Conservation (phyloP, 2,888 invertebrate genomes). For the Charanyca ferruginea region DNA sequence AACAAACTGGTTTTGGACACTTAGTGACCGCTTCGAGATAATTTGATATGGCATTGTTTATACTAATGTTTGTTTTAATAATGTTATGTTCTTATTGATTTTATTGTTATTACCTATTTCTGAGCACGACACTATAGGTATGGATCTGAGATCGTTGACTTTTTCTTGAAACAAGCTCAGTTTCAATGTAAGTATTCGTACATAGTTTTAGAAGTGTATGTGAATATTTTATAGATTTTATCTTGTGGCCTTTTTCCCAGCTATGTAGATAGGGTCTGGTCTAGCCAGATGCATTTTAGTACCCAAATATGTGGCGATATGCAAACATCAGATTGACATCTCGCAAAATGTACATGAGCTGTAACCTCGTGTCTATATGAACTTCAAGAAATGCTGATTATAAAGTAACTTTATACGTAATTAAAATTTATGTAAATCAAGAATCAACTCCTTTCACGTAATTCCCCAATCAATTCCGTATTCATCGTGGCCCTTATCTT, state of each 20-base stretch:
- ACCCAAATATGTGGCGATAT: slow-evolving; percentile 4
- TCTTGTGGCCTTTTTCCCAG: slow-evolving; percentile 15
- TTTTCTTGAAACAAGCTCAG: slow-evolving; percentile 14
- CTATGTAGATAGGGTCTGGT: slow-evolving; percentile 8
- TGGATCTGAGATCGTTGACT: slow-evolving; percentile 25
- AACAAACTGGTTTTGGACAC: slow-evolving; percentile 61
- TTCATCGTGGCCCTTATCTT: slow-evolving; percentile 40
- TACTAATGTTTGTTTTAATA: slow-evolving; percentile 58
- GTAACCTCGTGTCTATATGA: slow-evolving; percentile 20
- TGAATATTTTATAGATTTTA: slow-evolving; percentile 25
- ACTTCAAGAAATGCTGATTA: slow-evolving; percentile 27
- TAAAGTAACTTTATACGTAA: slow-evolving; percentile 15
- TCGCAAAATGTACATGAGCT: not conserved
- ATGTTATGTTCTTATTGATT: slow-evolving; percentile 45
- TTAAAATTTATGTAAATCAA: slow-evolving; percentile 19
- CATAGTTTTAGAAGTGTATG: slow-evolving; percentile 8
- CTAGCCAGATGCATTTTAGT: slow-evolving; percentile 16
- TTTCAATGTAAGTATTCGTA: not conserved
- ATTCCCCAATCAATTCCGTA: slow-evolving; percentile 34
- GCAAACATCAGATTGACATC: slow-evolving; percentile 29
- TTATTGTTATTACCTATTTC: slow-evolving; percentile 41
- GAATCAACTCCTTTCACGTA: slow-evolving; percentile 18
- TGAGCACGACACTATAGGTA: slow-evolving; percentile 5
- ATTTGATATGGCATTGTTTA: slow-evolving; percentile 45
- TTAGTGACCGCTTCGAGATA: slow-evolving; percentile 35